Conservation (phyloP, 92 coral and sea anemone genomes). For the Palythoa grandis region DNA sequence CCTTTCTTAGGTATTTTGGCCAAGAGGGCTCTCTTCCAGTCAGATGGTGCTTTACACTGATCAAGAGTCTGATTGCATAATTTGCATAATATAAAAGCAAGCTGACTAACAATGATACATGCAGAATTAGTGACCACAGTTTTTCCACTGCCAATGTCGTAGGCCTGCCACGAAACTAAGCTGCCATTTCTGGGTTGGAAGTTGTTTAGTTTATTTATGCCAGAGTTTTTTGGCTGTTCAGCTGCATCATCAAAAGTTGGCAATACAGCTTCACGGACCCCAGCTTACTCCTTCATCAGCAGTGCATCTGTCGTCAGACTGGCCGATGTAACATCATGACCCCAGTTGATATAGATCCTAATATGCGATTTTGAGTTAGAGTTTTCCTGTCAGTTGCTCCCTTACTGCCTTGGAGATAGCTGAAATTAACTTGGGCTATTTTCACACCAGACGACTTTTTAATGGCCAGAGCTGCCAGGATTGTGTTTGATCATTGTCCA, state of each 20-base stretch:
- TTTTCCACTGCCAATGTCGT: neutral
- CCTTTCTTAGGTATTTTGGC: no score
- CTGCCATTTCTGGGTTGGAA: neutral
- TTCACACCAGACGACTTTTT: neutral
- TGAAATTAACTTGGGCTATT: slow-evolving; percentile 1
- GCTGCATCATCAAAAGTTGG: neutral
- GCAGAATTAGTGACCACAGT: neutral
- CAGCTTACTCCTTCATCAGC: slow-evolving; percentile 3
- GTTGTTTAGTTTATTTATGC: neutral
- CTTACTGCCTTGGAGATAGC: slow-evolving; percentile 17
- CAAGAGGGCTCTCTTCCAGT: no score
- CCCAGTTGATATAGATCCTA: slow-evolving; percentile 1
- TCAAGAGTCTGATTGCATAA: no score
- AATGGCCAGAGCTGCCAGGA: slow-evolving; percentile 8
- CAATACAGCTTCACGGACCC: slow-evolving; percentile 24
- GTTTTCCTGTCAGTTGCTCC: slow-evolving; percentile 14
- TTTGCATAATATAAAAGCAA: neutral
- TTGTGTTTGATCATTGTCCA: slow-evolving; percentile 10
- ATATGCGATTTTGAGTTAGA: slow-evolving; percentile 4
- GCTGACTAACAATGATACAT: neutral
- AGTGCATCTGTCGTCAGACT: slow-evolving; percentile 17
- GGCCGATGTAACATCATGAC: slow-evolving; percentile 3
- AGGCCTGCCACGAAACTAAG: slow-evolving; percentile 2
- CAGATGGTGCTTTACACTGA: no score
- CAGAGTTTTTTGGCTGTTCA: neutral